Conservation (phyloP, 2,888 invertebrate genomes). For the Nymphalis urticae region DNA sequence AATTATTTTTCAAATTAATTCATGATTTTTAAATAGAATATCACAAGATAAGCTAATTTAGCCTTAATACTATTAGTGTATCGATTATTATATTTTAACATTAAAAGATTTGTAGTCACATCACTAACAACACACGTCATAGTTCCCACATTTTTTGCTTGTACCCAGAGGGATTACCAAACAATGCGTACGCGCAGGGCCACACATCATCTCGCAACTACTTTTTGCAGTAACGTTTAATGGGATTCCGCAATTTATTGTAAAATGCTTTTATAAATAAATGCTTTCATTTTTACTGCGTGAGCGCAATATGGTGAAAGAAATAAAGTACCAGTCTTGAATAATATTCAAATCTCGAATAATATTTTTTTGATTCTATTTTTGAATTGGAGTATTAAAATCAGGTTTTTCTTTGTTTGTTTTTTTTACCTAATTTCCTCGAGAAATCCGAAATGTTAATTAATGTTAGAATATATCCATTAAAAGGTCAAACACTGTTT, state of each 20-base stretch:
- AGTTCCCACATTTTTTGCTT: conserved; percentile 74
- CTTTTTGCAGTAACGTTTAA: conserved; percentile 69
- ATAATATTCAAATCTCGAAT: not conserved
- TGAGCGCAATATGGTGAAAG: conserved; percentile 15
- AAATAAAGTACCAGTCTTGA: conserved; percentile 3
- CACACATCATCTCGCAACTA: conserved; percentile 68
- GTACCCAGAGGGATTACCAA: conserved; percentile 62
- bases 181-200: conserved; percentile 68
- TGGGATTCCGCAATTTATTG: conserved; percentile 68
- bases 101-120: conserved; percentile 33
- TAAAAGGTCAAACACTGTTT: no score
- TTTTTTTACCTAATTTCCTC: no score
- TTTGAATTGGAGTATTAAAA: not conserved
- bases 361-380: not conserved
- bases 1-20: no score
- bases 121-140: conserved; percentile 51
- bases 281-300: conserved; percentile 23
- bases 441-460: no score
- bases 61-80: conserved; percentile 30
- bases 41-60: not conserved
- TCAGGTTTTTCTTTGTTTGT: not conserved
- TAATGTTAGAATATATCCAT: no score
- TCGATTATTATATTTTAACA: not conserved
- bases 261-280: conserved; percentile 45
- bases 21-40: no score